phyloP scores from a whole-genome alignment of 2,888 invertebrate genomes.

The Eupithecia exiguata region DNA sequence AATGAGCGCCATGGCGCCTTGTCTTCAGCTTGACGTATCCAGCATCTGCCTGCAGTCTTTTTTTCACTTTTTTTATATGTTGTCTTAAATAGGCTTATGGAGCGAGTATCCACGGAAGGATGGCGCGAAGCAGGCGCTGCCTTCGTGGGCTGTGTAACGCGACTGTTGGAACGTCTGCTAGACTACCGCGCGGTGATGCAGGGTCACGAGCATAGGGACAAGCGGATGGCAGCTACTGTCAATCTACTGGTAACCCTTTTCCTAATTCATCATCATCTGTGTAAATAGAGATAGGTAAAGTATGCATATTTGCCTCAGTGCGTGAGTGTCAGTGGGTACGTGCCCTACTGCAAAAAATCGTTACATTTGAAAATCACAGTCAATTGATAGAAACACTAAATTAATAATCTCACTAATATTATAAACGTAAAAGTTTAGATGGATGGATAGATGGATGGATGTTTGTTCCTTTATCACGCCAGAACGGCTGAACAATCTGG shows the following conservation, averaged over 20 bases:
- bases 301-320: background rate
- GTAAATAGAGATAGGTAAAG: background rate
- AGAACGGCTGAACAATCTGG: too few species aligned
- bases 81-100: conserved; percentile 86
- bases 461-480: too few species aligned
- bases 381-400: background rate
- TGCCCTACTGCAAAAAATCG: background rate
- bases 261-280: background rate
- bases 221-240: conserved; percentile 97
- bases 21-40: too few species aligned
- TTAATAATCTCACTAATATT: too few species aligned
- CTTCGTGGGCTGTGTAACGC: conserved; percentile 95
- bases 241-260: conserved; percentile 90
- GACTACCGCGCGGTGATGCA: conserved; percentile 98
- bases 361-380: background rate
- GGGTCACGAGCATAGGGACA: conserved; percentile 97
- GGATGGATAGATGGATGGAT: too few species aligned
- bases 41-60: too few species aligned
- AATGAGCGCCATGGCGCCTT: too few species aligned
- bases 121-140: conserved; percentile 97
- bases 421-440: too few species aligned
- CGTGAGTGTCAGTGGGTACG: background rate
- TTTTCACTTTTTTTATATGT: background rate
- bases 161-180: conserved; percentile 92
- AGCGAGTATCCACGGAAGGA: conserved; percentile 92